Evolutionary conservation across 1,140 invertebrate species (phyloP).

Genomic region (Anoplolepis gracilipes): DNA sequence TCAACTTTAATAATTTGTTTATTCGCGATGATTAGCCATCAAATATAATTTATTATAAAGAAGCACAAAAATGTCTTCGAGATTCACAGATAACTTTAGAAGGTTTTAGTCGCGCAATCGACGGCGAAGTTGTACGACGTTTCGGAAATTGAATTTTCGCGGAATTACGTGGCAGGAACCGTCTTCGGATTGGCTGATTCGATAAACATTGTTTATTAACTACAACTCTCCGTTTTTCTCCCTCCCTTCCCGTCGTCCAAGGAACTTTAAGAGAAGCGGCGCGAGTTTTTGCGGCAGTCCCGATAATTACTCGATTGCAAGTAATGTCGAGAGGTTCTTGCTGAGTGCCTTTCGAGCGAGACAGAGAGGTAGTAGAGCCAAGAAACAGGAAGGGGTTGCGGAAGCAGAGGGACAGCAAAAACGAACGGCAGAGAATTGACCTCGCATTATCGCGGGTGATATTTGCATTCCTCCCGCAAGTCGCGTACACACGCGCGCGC

Average conservation of each 20-base stretch:
- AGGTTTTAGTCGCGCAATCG: neutral
- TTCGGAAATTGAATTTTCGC: conserved; percentile 51
- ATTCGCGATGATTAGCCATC: neutral
- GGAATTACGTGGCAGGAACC: conserved; percentile 3
- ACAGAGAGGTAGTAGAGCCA: conserved; percentile 1
- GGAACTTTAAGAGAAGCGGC: conserved; percentile 12
- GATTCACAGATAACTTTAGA: neutral
- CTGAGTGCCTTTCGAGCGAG: conserved; percentile 4
- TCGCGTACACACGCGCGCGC: conserved; percentile 66
- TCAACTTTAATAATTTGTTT: neutral
- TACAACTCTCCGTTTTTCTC: conserved; percentile 15
- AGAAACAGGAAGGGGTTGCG: conserved; percentile 53
- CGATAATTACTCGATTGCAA: conserved; percentile 74
- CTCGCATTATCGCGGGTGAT: conserved; percentile 83
- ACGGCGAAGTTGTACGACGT: conserved; percentile 15
- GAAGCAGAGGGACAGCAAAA: conserved; percentile 15
- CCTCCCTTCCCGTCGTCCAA: neutral
- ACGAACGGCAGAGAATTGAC: conserved; percentile 74
- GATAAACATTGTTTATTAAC: conserved; percentile 56
- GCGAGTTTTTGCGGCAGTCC: conserved; percentile 64
- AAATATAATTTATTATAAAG: too few species aligned
- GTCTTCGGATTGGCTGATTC: conserved; percentile 31
- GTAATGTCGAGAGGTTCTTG: conserved; percentile 60
- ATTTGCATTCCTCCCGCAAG: conserved; percentile 84
- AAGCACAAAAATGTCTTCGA: neutral